A percentile compares a stretch with the other conserved stretches of the same genome.
Evolutionary conservation across 2,113 vertebrate species (phyloP).

Genomic region (Calyptomena viridis): DNA sequence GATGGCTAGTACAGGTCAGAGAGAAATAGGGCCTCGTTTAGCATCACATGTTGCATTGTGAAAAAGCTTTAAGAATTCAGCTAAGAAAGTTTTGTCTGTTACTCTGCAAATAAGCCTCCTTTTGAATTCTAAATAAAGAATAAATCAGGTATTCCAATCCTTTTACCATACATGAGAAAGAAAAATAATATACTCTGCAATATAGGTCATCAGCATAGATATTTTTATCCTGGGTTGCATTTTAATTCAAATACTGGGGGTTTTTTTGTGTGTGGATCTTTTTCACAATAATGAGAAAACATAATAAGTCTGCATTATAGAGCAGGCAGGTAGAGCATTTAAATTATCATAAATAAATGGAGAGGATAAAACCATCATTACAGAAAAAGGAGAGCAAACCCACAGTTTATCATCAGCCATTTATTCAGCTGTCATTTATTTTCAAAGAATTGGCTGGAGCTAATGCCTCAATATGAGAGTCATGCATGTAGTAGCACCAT

Average conservation of each 20-base stretch:
- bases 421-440: constrained; percentile 25
- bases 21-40: background rate
- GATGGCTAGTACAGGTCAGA: background rate
- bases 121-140: constrained; percentile 10
- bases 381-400: background rate
- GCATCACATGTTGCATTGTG: background rate
- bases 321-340: background rate
- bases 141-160: constrained; percentile 9
- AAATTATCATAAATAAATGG: constrained; percentile 27
- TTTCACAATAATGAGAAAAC: background rate
- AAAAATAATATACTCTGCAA: background rate
- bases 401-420: background rate
- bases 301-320: background rate
- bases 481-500: background rate
- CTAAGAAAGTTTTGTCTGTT: background rate
- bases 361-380: background rate
- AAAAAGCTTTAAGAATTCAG: background rate
- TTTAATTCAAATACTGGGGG: background rate
- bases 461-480: background rate
- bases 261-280: background rate
- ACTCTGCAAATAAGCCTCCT: background rate
- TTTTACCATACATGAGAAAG: background rate
- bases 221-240: constrained; percentile 22
- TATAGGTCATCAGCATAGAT: constrained; percentile 18
- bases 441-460: background rate